Conservation (phyloP, 2,888 invertebrate species). For the Candidula unifasciata region DNA sequence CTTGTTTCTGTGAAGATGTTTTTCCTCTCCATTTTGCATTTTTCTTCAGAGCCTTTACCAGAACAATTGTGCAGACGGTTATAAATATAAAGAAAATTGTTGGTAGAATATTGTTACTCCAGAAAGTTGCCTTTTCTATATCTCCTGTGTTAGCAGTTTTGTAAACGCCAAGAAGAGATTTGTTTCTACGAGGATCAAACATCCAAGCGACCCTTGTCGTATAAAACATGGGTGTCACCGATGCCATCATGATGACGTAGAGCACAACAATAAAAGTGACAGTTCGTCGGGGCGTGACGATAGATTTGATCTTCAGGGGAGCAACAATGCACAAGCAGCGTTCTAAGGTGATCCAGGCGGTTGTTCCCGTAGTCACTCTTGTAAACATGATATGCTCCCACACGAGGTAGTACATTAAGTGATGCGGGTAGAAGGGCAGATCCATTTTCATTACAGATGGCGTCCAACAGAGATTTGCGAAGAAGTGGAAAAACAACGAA, state of each 20-base stretch:
- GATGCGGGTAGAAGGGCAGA: background rate
- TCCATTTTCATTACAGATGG: background rate
- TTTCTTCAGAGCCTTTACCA: background rate
- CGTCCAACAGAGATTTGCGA: background rate
- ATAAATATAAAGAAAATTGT: background rate
- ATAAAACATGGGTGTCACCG: background rate
- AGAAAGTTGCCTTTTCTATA: background rate
- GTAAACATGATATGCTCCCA: background rate
- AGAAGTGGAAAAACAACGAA: background rate
- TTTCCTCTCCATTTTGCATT: background rate
- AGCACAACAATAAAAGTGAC: background rate
- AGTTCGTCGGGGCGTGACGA: slow-evolving; percentile 4
- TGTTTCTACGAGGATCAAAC: background rate
- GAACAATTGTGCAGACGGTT: background rate
- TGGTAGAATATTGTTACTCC: background rate
- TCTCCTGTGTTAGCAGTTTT: background rate
- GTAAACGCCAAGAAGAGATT: background rate
- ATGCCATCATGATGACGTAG: background rate
- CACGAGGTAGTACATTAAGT: background rate
- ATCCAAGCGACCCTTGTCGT: background rate
- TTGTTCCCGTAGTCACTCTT: background rate
- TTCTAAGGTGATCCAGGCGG: background rate
- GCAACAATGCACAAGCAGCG: background rate
- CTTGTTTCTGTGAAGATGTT: background rate
- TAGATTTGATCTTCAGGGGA: background rate